Percentiles rank a stretch among this genome's conserved stretches.
phyloP scores from a whole-genome alignment of 2,888 invertebrate genomes.

The Drosophila borborema region DNA sequence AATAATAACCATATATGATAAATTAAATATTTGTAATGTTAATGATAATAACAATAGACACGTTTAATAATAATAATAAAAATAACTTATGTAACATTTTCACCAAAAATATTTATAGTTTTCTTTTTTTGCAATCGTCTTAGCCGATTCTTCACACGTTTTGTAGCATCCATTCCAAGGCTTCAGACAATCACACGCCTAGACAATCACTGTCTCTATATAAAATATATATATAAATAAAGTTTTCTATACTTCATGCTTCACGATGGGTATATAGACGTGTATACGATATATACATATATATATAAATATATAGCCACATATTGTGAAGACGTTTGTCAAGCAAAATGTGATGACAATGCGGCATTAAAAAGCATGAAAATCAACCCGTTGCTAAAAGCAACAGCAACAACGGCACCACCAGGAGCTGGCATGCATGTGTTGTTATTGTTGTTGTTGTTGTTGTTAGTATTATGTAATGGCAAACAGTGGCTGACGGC shows the following conservation, averaged over 20 bases:
- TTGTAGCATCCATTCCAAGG: conserved; percentile 46
- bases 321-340: conserved; percentile 38
- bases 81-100: conserved; percentile 21
- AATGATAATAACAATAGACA: not conserved
- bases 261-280: conserved; percentile 4
- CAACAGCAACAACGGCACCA: conserved; percentile 16
- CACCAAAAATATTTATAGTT: conserved; percentile 11
- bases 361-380: conserved; percentile 72
- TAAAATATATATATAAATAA: conserved; percentile 16
- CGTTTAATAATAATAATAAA: not conserved
- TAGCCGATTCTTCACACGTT: conserved; percentile 46
- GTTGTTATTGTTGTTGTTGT: conserved; percentile 17
- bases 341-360: conserved; percentile 74
- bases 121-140: conserved; percentile 28
- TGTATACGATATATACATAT: not conserved
- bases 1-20: not conserved
- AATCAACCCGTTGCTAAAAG: conserved; percentile 47
- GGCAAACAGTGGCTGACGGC: conserved; percentile 55
- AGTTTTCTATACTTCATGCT: conserved; percentile 19
- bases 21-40: not conserved
- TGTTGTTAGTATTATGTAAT: conserved; percentile 68
- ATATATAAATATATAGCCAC: not conserved
- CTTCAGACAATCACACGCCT: conserved; percentile 28
- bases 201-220: conserved; percentile 39
- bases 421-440: conserved; percentile 20